Evolutionary conservation across 1,140 invertebrate species (phyloP).

Genomic region (Penaeus vannamei): DNA sequence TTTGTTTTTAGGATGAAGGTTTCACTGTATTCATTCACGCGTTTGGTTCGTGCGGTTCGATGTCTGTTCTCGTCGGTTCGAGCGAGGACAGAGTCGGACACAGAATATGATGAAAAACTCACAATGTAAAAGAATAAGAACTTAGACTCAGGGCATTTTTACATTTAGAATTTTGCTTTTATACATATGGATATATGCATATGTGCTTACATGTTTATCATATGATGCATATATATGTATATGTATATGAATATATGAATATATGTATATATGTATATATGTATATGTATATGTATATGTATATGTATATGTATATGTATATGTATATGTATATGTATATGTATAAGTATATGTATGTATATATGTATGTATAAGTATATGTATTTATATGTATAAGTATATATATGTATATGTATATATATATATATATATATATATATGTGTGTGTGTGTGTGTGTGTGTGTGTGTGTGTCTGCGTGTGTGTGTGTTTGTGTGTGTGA

Average conservation of each 20-base stretch:
- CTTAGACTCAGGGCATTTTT: no score
- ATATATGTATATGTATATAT: neutral
- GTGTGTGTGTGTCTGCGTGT: neutral
- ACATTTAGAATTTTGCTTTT: no score
- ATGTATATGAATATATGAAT: neutral
- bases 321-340: neutral
- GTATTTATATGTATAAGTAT: neutral
- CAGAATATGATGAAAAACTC: no score
- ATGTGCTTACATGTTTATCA: neutral
- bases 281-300: neutral
- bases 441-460: neutral
- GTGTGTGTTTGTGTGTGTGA: neutral
- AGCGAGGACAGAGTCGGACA: no score
- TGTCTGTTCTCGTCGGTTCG: no score
- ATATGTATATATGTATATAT: neutral
- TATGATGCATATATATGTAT: neutral
- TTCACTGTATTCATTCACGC: no score
- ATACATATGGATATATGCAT: conserved; percentile 1
- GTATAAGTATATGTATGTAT: neutral
- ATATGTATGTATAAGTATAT: neutral
- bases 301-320: neutral
- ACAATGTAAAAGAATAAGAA: neutral
- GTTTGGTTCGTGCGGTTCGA: no score
- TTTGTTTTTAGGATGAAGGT: no score
- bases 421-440: neutral